These are phyloP conservation scores for Mimas tiliae DNA, from an alignment of 2,888 invertebrate genomes.

Conservation along the genomic window DNA sequence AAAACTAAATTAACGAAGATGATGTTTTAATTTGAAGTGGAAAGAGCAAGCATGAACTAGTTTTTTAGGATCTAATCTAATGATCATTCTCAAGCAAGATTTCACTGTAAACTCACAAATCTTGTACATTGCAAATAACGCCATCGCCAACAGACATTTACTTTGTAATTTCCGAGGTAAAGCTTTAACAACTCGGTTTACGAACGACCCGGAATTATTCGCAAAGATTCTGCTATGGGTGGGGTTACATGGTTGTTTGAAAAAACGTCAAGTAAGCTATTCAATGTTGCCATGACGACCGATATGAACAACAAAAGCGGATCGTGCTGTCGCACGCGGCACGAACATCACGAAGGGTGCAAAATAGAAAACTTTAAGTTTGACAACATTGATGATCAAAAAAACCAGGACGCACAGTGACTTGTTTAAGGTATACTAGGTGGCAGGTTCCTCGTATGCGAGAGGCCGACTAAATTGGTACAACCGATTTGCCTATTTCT, in stretches of 20 bases:
- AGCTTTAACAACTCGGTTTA: not conserved
- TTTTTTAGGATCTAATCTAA: constrained; percentile 17
- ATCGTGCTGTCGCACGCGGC: constrained; percentile 17
- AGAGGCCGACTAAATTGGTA: too few species aligned
- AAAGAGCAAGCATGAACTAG: constrained; percentile 14
- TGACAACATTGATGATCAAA: not conserved
- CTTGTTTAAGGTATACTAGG: too few species aligned
- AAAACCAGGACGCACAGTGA: not conserved
- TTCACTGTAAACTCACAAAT: constrained; percentile 26
- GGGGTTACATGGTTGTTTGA: constrained; percentile 36
- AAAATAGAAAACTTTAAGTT: not conserved
- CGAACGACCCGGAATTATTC: not conserved
- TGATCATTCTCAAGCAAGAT: constrained; percentile 15
- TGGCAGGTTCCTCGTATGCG: too few species aligned
- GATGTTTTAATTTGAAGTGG: constrained; percentile 2
- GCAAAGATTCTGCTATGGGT: constrained; percentile 33
- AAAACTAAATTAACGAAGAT: constrained; percentile 21
- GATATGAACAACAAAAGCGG: constrained; percentile 64
- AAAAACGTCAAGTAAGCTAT: constrained; percentile 57
- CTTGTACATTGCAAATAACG: not conserved
- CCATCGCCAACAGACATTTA: constrained; percentile 5
- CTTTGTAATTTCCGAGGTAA: constrained; percentile 14
- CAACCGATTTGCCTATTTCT: too few species aligned
- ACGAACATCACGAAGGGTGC: constrained; percentile 22
- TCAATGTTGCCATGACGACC: constrained; percentile 78